Conservation (phyloP, 2,113 vertebrate species). For the Paradoxurus hermaphroditus region DNA sequence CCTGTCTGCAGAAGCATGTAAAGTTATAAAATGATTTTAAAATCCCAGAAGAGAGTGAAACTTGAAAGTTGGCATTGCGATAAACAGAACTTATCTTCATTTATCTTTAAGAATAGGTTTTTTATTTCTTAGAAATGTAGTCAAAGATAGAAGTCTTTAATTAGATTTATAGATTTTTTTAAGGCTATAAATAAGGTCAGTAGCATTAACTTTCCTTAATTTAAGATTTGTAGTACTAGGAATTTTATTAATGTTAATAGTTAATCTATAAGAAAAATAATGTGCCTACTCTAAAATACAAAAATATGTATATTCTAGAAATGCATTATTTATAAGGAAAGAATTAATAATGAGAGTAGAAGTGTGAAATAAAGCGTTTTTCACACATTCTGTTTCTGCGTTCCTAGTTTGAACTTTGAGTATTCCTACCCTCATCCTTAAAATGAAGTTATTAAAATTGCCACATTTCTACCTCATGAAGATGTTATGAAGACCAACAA, state of each 20-base stretch:
- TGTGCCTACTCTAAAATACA: not conserved
- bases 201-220: not conserved
- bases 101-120: not conserved
- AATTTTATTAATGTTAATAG: not conserved
- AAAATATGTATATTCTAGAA: not conserved
- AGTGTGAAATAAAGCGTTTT: not conserved
- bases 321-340: not conserved
- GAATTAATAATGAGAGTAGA: not conserved
- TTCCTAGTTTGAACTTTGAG: not conserved
- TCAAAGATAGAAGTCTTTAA: not conserved
- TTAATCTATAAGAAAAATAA: not conserved
- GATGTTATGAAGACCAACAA: not conserved
- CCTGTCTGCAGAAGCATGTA: not conserved
- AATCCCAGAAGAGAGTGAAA: not conserved
- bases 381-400: not conserved
- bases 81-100: not conserved
- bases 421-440: not conserved
- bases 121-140: not conserved
- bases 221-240: not conserved
- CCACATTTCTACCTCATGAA: not conserved
- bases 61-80: not conserved
- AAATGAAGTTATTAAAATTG: conserved; percentile 1
- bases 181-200: not conserved
- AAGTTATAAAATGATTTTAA: not conserved
- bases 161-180: not conserved